These are phyloP conservation scores for Petrophora chlorosata DNA, from an alignment of 2,888 invertebrate species.

Conservation along the genomic window DNA sequence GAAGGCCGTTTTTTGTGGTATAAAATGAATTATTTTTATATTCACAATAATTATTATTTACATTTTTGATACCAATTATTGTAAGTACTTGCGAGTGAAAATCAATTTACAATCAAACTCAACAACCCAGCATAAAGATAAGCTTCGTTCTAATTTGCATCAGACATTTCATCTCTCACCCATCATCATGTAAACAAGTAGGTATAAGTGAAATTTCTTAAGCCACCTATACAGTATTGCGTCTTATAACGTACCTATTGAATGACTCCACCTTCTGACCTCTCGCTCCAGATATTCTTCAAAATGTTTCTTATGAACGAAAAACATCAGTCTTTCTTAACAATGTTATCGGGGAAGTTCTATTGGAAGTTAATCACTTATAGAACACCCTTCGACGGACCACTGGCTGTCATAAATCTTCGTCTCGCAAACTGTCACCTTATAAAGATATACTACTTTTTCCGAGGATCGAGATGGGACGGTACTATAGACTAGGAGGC, in stretches of 20 bases:
- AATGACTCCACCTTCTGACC: conserved; percentile 5
- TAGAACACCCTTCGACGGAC: conserved; percentile 45
- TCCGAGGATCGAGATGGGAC: conserved; percentile 27
- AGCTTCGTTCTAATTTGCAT: too few relatives aligned
- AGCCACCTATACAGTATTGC: too few relatives aligned
- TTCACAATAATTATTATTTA: too few relatives aligned
- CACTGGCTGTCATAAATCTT: conserved; percentile 56
- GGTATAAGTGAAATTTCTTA: too few relatives aligned
- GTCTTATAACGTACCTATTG: conserved; percentile 1
- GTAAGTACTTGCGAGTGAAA: too few relatives aligned
- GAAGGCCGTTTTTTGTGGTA: too few relatives aligned
- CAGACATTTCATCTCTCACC: too few relatives aligned
- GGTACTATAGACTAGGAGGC: conserved; percentile 13
- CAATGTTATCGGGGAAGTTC: conserved; percentile 32
- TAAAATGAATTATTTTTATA: too few relatives aligned
- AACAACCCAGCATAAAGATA: too few relatives aligned
- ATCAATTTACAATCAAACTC: too few relatives aligned
- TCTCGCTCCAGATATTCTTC: conserved; percentile 16
- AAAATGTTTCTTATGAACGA: conserved; percentile 24
- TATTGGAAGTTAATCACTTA: conserved; percentile 51
- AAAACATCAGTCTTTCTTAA: conserved; percentile 33
- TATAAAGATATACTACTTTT: conserved; percentile 60
- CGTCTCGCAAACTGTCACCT: conserved; percentile 58
- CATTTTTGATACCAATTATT: too few relatives aligned
- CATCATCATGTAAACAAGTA: too few relatives aligned